Evolutionary conservation across 2,113 vertebrate species (phyloP).

Genomic region (Opisthocomus hoazin): DNA sequence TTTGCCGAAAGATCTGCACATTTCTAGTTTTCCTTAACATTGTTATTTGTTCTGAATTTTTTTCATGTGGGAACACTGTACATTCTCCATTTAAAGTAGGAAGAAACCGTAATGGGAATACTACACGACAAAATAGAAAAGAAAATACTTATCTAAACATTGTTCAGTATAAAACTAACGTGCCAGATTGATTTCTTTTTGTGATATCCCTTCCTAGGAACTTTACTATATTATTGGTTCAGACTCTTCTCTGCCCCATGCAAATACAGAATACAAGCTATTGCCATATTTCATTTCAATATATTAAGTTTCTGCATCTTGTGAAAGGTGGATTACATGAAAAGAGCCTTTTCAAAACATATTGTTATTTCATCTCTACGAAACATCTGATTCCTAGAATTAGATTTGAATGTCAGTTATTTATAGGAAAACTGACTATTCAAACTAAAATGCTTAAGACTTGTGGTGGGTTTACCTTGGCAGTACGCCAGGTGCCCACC

Average conservation of each 20-base stretch:
- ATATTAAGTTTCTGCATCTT: neutral
- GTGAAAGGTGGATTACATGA: neutral
- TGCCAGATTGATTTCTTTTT: neutral
- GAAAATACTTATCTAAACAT: neutral
- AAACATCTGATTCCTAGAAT: neutral
- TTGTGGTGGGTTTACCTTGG: neutral
- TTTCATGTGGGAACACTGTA: neutral
- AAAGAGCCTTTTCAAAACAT: neutral
- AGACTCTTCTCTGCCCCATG: neutral
- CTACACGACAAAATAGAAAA: neutral
- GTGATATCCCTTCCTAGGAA: neutral
- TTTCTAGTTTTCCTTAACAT: neutral
- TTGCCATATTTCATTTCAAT: neutral
- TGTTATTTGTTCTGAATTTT: neutral
- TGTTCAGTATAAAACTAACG: neutral
- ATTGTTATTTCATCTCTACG: neutral
- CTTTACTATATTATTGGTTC: neutral
- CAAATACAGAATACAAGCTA: neutral
- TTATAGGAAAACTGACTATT: neutral
- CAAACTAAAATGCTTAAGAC: neutral
- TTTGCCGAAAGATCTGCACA: neutral
- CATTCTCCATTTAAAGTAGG: neutral
- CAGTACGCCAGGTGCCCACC: neutral
- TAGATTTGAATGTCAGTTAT: neutral
- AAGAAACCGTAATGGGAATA: neutral